These are phyloP conservation scores for Gymnocypris eckloni DNA, from an alignment of 2,797 vertebrate genomes.

Conservation along the genomic window DNA sequence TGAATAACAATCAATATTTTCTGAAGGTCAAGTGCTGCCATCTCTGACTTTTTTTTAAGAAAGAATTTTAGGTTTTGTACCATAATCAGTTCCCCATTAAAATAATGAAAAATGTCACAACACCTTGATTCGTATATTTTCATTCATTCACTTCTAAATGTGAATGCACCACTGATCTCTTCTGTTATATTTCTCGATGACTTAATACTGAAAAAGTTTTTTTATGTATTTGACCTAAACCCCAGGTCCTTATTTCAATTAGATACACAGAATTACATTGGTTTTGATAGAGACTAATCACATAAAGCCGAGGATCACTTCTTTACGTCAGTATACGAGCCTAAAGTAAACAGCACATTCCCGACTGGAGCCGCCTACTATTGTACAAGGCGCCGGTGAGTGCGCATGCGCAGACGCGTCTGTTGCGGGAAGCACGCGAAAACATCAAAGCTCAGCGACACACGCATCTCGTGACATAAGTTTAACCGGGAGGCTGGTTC, in stretches of 20 bases:
- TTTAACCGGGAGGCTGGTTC: background rate
- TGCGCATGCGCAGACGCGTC: conserved; percentile 55
- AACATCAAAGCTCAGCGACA: background rate
- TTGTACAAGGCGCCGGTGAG: conserved; percentile 57
- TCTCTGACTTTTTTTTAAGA: background rate
- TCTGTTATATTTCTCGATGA: background rate
- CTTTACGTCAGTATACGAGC: conserved; percentile 35
- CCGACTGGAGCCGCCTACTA: conserved; percentile 48
- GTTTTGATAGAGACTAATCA: background rate
- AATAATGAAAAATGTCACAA: background rate
- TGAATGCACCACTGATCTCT: background rate
- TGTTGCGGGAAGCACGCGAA: conserved; percentile 55
- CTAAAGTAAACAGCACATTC: conserved; percentile 52
- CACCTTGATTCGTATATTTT: background rate
- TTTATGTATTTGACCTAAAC: background rate
- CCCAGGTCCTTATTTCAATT: background rate
- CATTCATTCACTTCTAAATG: background rate
- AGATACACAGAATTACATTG: background rate
- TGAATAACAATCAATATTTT: background rate
- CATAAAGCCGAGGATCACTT: conserved; percentile 26
- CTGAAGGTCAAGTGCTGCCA: background rate
- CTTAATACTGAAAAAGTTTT: background rate
- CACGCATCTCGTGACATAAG: conserved; percentile 7
- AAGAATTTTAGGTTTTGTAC: background rate
- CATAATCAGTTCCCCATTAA: background rate